Evolutionary conservation across 2,113 vertebrate species (phyloP).

Genomic region (Rhea pennata): DNA sequence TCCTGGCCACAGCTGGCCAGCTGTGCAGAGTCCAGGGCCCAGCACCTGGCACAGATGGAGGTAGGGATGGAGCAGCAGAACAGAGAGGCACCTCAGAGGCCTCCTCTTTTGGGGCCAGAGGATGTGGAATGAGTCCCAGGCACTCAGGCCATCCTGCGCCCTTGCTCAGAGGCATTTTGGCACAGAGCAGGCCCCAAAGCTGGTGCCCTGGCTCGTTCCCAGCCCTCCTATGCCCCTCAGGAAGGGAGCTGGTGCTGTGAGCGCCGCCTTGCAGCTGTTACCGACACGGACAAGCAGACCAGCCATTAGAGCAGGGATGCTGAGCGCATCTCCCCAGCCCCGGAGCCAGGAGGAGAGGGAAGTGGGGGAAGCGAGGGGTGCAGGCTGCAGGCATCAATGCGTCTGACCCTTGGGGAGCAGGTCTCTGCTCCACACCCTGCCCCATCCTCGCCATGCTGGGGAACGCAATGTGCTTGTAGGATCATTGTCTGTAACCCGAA

Average conservation of each 20-base stretch:
- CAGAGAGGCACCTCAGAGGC: not conserved
- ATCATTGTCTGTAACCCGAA: conserved; percentile 83
- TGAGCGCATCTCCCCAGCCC: not conserved
- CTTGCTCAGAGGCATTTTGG: not conserved
- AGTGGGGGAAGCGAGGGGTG: not conserved
- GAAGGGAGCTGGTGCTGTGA: not conserved
- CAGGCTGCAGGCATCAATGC: conserved; percentile 68
- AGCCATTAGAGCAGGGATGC: not conserved
- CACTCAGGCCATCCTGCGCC: not conserved
- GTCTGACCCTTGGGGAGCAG: conserved; percentile 48
- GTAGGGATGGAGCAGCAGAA: not conserved
- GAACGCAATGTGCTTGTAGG: conserved; percentile 80
- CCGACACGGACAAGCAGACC: not conserved
- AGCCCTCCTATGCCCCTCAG: not conserved
- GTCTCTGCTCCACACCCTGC: conserved; percentile 80
- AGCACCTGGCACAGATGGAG: not conserved
- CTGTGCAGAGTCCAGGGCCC: not conserved
- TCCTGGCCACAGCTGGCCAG: not conserved
- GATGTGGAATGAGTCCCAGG: not conserved
- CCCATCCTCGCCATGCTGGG: conserved; percentile 77
- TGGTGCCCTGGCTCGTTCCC: not conserved
- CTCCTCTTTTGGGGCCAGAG: not conserved
- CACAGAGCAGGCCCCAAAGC: not conserved
- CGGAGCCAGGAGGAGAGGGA: not conserved
- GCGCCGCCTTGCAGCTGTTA: not conserved